Evolutionary conservation across 2,113 vertebrate species (phyloP), one percentile per base, ranked within the genome.

Genomic region (Cyanoderma ruficeps): DNA sequence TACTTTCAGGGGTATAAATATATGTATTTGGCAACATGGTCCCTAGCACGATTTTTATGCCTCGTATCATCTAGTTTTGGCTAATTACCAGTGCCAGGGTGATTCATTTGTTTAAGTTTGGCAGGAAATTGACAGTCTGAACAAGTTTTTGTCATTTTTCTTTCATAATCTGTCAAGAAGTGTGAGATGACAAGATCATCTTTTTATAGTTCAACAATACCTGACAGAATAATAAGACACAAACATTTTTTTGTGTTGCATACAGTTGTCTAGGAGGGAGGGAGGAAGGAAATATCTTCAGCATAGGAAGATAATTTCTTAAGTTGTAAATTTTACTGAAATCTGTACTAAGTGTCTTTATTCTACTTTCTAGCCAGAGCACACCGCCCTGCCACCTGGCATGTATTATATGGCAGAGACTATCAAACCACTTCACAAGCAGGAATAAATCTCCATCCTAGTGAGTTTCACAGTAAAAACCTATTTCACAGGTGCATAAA

Each of bases 401-500:
- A 72, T 39, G 22, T 57, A 33, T 52, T 52, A 59, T 59, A 77
- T 15, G 41, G 41, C 55, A 95, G 31, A 80, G 23, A 79, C 33
- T 16, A 49, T 85, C 74, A 87, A 91, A 91, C 30, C 46, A 65
- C 67, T 89, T 83, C 39, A 89, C 50, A 83, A 83, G 49, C 19
- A 83, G 33, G 70, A 91, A 78, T 81, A 87, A 90, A 83, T 41
- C n/a, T 31, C 37, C 69, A 86, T 68, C 46, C 37, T 25, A n/a
- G 76, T 13, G 56, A 88, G 28, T 39, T 44, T 75, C 75, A 93
- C 50, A 81, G 44, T 86, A 95, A 93, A 87, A 83, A 52, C 11
- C 46, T 65, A 87, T 78, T 94, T 96, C 82, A 67, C 59, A 96
- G 77, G 92, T 39, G 67, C 83, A 85, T 74, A 95, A 86, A 96